Evolutionary conservation across 2,888 invertebrate species (phyloP).

Genomic region (Bugula neritina): DNA sequence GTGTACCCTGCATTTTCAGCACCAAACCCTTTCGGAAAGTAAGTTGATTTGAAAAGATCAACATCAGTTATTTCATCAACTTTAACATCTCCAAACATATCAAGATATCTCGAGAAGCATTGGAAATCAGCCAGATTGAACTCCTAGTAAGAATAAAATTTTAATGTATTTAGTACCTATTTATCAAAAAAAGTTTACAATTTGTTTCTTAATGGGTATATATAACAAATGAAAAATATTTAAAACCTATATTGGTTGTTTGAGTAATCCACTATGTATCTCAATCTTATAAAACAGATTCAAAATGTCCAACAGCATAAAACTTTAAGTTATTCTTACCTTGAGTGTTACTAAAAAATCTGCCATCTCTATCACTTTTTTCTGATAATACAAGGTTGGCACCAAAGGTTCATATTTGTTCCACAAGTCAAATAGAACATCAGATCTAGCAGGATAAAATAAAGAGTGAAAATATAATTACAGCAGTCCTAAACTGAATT

Average conservation of each 20-base stretch:
- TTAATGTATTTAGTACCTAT: background rate
- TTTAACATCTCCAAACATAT: conserved; percentile 43
- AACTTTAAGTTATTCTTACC: too few relatives aligned
- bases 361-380: conserved; percentile 48
- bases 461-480: background rate
- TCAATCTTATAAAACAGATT: too few relatives aligned
- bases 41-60: conserved; percentile 41
- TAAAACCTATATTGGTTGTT: too few relatives aligned
- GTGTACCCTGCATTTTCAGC: conserved; percentile 46
- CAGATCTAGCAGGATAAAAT: conserved; percentile 37
- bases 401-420: conserved; percentile 50
- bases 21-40: conserved; percentile 48
- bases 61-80: conserved; percentile 45
- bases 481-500: background rate
- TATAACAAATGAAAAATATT: too few relatives aligned
- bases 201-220: too few relatives aligned
- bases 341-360: conserved; percentile 47
- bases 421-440: conserved; percentile 50
- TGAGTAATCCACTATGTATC: too few relatives aligned
- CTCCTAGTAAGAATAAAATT: conserved; percentile 36
- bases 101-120: conserved; percentile 50
- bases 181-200: too few relatives aligned
- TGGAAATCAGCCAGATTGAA: conserved; percentile 50
- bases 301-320: too few relatives aligned
- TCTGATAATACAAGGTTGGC: conserved; percentile 42